phyloP scores from a whole-genome alignment of 2,113 vertebrate species.

The Mionectes macconnelli region DNA sequence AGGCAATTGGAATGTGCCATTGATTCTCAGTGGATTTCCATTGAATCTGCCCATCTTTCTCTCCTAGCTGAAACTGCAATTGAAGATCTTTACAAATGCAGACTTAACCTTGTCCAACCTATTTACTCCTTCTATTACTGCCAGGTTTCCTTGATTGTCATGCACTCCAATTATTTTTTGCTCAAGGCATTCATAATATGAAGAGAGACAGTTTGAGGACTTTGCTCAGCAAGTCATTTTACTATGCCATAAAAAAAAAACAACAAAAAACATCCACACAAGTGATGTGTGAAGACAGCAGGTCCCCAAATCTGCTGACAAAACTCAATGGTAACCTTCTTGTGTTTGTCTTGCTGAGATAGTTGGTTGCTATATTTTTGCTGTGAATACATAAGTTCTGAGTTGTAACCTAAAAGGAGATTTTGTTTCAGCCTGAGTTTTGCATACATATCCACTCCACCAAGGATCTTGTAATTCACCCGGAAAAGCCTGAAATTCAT shows the following conservation, averaged over 20 bases:
- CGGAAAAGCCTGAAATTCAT: neutral
- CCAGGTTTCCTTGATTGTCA: neutral
- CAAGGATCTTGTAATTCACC: neutral
- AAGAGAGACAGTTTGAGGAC: neutral
- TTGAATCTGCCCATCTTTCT: neutral
- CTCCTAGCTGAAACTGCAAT: neutral
- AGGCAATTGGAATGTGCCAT: neutral
- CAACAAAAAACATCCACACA: neutral
- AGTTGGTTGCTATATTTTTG: neutral
- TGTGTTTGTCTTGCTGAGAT: neutral
- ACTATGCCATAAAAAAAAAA: neutral
- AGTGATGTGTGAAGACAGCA: neutral
- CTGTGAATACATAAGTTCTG: neutral
- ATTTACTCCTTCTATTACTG: neutral
- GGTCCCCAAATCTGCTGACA: neutral
- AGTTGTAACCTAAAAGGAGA: neutral
- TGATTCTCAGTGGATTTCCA: neutral
- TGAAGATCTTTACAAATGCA: neutral
- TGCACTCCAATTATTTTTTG: neutral
- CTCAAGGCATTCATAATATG: neutral
- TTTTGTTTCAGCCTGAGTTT: neutral
- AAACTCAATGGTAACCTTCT: neutral
- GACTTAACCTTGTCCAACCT: neutral
- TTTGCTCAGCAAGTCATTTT: neutral
- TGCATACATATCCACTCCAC: neutral